Conservation (phyloP, 2,797 vertebrate genomes). For the Morus bassanus region DNA sequence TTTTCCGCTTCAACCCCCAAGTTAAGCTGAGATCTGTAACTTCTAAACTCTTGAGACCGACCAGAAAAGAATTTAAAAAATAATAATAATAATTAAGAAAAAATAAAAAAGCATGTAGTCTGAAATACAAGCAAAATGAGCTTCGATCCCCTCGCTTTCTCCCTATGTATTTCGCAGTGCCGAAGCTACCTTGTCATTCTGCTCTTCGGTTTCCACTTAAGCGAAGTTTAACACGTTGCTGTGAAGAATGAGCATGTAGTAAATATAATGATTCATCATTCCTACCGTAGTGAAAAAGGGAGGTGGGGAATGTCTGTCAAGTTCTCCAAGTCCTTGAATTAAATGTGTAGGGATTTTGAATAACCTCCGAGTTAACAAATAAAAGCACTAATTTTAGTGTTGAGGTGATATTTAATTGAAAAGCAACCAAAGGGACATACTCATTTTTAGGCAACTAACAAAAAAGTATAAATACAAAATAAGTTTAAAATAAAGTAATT, state of each 20-base stretch:
- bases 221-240: background rate
- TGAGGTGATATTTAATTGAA: slow-evolving; percentile 28
- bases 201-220: background rate
- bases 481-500: slow-evolving; percentile 51
- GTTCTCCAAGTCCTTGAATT: slow-evolving; percentile 36
- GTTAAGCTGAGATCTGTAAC: background rate
- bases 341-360: slow-evolving; percentile 1
- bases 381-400: slow-evolving; percentile 31
- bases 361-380: slow-evolving; percentile 1
- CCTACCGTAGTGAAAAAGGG: background rate
- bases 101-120: background rate
- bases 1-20: background rate
- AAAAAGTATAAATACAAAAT: slow-evolving; percentile 37
- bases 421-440: background rate
- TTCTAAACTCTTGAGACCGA: background rate
- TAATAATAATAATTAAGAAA: background rate
- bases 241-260: slow-evolving; percentile 7
- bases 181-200: background rate
- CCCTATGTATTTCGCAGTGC: rapidly evolving
- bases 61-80: background rate
- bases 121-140: background rate
- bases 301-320: slow-evolving; percentile 54
- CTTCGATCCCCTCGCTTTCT: background rate
- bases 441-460: slow-evolving; percentile 16
- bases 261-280: slow-evolving; percentile 57